These are phyloP conservation scores for Scyliorhinus canicula DNA, from an alignment of 2,797 vertebrate genomes.

Conservation along the genomic window DNA sequence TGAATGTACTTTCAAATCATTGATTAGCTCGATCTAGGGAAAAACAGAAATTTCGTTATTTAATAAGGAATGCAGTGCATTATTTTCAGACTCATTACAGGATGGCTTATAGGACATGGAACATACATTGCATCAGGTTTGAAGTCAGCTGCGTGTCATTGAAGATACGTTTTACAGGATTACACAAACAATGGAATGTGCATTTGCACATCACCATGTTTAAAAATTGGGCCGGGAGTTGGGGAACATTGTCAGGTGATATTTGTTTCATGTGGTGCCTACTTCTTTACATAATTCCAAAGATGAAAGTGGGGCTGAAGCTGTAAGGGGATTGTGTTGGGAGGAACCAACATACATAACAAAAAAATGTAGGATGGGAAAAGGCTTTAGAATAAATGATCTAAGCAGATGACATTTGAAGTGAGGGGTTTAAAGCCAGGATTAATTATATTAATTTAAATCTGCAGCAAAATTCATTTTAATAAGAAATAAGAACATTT, in stretches of 20 bases:
- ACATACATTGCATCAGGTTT: not conserved
- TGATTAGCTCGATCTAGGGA: not conserved
- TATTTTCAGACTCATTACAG: not conserved
- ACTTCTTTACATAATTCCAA: not conserved
- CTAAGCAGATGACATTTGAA: conserved; percentile 6
- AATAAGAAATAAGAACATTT: not conserved
- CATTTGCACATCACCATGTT: not conserved
- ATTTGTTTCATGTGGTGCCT: not conserved
- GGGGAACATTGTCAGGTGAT: not conserved
- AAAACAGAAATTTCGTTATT: not conserved
- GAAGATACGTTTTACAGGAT: not conserved
- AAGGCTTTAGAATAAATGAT: not conserved
- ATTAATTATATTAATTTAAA: conserved; percentile 26
- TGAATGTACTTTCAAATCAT: not conserved
- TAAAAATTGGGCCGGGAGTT: not conserved
- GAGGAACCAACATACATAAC: not conserved
- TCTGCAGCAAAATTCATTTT: conserved; percentile 2
- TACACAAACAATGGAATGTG: not conserved
- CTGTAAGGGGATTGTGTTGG: not conserved
- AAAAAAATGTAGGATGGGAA: not conserved
- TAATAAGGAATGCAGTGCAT: not conserved
- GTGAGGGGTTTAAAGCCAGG: not conserved
- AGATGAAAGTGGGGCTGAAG: not conserved
- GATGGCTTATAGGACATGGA: not conserved
- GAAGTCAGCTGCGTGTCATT: not conserved